Evolutionary conservation across 2,888 invertebrate genomes (phyloP).

Genomic region (Scaptomyza reducta): DNA sequence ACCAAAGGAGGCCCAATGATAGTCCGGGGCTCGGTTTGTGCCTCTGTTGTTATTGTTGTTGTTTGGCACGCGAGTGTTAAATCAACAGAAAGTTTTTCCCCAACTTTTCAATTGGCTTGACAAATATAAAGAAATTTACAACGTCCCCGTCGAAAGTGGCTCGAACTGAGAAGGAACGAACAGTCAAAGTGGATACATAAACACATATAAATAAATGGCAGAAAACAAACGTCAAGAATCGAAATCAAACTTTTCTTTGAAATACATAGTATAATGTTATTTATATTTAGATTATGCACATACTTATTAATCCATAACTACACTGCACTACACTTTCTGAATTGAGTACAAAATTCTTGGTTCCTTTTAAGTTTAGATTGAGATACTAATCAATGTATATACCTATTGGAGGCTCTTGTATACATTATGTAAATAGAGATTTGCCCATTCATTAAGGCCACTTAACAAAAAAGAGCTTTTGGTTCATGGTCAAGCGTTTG

Average conservation of each 20-base stretch:
- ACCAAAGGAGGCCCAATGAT: constrained; percentile 36
- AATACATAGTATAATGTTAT: neutral
- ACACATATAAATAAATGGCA: neutral
- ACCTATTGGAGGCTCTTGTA: neutral
- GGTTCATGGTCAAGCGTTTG: neutral
- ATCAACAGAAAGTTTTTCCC: constrained; percentile 68
- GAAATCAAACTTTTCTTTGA: constrained; percentile 15
- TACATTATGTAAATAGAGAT: neutral
- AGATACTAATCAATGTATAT: neutral
- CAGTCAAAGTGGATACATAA: neutral
- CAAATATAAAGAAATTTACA: constrained; percentile 63
- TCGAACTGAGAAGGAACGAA: constrained; percentile 5
- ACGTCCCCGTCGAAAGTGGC: constrained; percentile 33
- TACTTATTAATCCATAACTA: neutral
- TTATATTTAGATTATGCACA: constrained; percentile 2
- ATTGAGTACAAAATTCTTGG: neutral
- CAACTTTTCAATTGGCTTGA: constrained; percentile 76
- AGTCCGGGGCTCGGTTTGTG: constrained; percentile 38
- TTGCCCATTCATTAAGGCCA: neutral
- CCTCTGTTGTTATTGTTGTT: constrained; percentile 30
- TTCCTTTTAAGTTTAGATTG: neutral
- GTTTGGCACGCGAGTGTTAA: constrained; percentile 58
- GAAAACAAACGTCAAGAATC: constrained; percentile 11
- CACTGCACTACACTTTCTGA: neutral
- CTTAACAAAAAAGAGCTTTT: neutral